Evolutionary conservation across 2,888 invertebrate genomes (phyloP), one percentile per base, ranked within the genome.

Genomic region (Agrenia bidenticulata): DNA sequence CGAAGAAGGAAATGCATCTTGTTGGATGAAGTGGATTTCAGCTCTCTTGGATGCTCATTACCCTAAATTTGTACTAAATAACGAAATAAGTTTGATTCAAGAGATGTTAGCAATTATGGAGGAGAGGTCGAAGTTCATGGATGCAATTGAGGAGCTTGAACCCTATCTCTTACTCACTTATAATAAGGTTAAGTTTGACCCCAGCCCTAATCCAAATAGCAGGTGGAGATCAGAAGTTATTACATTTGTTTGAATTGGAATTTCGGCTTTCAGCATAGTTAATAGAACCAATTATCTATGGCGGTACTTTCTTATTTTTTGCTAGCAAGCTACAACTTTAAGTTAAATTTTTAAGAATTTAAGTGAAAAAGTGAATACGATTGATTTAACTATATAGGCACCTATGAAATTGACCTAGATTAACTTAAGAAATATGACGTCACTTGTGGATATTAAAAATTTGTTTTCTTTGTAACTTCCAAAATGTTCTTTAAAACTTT

Each of bases 41-140:
- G 53, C 64, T 4, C 19, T 75, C 17, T 21, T 75, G 1, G 73
- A 75, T 61, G 69, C 73, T 7, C 73, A 75, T 45, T 73, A 73
- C 32, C 66, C 73, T 1, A 64, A 72, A 15, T 73, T 73, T 58
- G 72, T 75, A 19, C 59, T 69, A 21, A 60, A 70, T 27, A 62
- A 61, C 61, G 74, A 75, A 39, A 57, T 63, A 21, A 51, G 26
- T 5, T 19, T 72, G 24, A 50, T 72, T 17, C 67, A 73, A 0
- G 57, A 61, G n/a, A 24, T 75, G n/a, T 42, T 73, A 19, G 21
- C 50, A 9, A 9, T 63, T 4, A 17, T 75, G 7, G 41, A 67
- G 13, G 70, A 73, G 26, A 72, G 69, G 54, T 27, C 60, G 9
- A 57, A 60, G n/a, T 5, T 73, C 11, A 66, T 75, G 67, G 57